A percentile compares a stretch with the other conserved stretches of the same genome.
Evolutionary conservation across 2,113 vertebrate species (phyloP).

Genomic region (Lampris megalopsis): DNA sequence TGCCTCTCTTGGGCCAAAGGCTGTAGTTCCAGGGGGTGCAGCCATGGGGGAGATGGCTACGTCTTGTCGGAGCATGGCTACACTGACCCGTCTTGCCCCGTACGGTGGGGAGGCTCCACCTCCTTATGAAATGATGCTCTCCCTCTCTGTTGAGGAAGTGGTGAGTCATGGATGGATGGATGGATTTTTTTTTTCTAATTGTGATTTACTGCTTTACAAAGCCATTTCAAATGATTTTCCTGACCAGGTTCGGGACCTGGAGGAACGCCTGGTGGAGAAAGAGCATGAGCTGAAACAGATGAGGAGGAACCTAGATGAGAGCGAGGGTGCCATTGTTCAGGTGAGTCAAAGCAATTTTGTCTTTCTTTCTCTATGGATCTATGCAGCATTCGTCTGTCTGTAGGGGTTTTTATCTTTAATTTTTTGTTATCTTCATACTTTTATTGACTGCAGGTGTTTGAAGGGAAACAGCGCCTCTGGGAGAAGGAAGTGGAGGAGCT

Average conservation of each 20-base stretch:
- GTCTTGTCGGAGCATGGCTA: conserved; percentile 88
- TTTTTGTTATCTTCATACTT: conserved; percentile 1
- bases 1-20: conserved; percentile 76
- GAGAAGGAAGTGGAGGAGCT: conserved; percentile 93
- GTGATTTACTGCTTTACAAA: not conserved
- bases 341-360: conserved; percentile 66
- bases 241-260: conserved; percentile 86
- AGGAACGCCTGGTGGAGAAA: conserved; percentile 90
- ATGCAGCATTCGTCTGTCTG: not conserved
- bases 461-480: conserved; percentile 96
- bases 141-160: conserved; percentile 88
- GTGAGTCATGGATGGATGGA: conserved; percentile 51
- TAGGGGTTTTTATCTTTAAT: conserved; percentile 2
- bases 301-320: conserved; percentile 91
- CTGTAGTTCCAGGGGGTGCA: conserved; percentile 67
- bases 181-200: not conserved
- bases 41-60: conserved; percentile 75
- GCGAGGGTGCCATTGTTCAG: conserved; percentile 92
- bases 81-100: conserved; percentile 87
- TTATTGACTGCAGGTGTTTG: conserved; percentile 85
- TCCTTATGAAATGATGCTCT: conserved; percentile 90
- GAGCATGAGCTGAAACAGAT: conserved; percentile 92
- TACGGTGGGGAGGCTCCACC: conserved; percentile 86
- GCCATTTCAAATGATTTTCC: not conserved
- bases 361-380: not conserved